Evolutionary conservation across 2,113 vertebrate genomes (phyloP).

Genomic region (Thinocorus orbignyianus): DNA sequence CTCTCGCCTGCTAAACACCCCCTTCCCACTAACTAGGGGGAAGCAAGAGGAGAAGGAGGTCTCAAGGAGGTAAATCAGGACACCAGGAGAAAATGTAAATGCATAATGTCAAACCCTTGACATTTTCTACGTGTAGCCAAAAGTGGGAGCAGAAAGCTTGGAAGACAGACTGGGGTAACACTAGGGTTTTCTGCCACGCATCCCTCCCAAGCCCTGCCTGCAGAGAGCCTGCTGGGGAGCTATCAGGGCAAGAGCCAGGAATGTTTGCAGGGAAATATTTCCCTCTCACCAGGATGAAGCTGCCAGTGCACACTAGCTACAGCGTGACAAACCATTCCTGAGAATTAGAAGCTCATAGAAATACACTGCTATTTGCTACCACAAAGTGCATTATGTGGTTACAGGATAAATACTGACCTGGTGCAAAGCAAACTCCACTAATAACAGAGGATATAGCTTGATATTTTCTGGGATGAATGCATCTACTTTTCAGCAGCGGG

Average conservation of each 20-base stretch:
- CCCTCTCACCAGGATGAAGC: not conserved
- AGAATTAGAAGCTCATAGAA: not conserved
- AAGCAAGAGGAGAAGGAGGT: not conserved
- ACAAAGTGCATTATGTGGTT: not conserved
- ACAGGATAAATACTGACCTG: not conserved
- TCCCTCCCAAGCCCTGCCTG: accelerated
- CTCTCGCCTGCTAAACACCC: not conserved
- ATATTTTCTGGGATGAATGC: not conserved
- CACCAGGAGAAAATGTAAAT: not conserved
- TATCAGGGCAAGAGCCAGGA: not conserved
- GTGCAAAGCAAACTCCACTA: not conserved
- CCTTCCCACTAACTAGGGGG: not conserved
- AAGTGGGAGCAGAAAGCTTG: not conserved
- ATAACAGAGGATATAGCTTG: not conserved
- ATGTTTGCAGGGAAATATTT: not conserved
- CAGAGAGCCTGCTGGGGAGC: not conserved
- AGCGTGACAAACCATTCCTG: not conserved
- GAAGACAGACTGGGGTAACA: not conserved
- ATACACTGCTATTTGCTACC: accelerated
- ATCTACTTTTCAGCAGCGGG: not conserved
- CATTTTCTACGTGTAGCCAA: not conserved
- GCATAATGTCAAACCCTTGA: accelerated
- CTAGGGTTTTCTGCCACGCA: not conserved
- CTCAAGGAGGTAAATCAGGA: not conserved
- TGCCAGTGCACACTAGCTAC: not conserved